Base-by-base conservation (phyloP, 2,888 invertebrate genomes). In the Sarcophaga rosellei region DNA sequence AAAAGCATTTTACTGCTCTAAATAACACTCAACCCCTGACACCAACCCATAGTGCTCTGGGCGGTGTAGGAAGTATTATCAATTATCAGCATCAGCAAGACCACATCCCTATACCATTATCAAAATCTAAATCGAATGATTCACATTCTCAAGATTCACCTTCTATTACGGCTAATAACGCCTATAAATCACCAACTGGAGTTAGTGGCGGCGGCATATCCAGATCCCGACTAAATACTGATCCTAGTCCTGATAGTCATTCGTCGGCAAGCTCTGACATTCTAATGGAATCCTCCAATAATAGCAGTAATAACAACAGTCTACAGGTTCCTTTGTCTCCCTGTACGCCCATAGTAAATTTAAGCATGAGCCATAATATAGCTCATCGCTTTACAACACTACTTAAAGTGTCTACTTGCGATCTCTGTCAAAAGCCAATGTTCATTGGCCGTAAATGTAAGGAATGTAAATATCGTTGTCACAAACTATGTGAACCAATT, bases 111-210 rank as follows among this genome's bases (percentile, higher is more conserved):
- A 79, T 89, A 63, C 74, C 95, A 93, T 91, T 98, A 89, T 97
- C 96, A 84, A 98, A 98, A 94, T 98, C 98, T 87, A 96, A 97
- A 91, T 98, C 98, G 65, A 98, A 98, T 93, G 98, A 98, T 94
- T 97, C 97, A 17, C 98, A 98, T 93, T 94, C 90, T 98, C 86
- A 96, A 95, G 90, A 91, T 80, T 86, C 87, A 72, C 85, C 88
- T 63, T 77, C 85, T 78, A 88, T 84, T 61, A 72, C 59, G 63
- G 70, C 78, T 53, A 80, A 93, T 81, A 94, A 0, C 93, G 94
- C 87, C 92, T 93, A 1, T 59, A 86, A 65, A 70, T 81, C 76
- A 8, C 59, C 66, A 1, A 10, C 21, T 63, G 70, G 21, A 21
- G 72, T 47, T 21, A 44, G 68, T 12, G 83, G 85, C n/a, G 82